Evolutionary conservation across 2,797 vertebrate genomes (phyloP).

Genomic region (Bradypodion ventrale): DNA sequence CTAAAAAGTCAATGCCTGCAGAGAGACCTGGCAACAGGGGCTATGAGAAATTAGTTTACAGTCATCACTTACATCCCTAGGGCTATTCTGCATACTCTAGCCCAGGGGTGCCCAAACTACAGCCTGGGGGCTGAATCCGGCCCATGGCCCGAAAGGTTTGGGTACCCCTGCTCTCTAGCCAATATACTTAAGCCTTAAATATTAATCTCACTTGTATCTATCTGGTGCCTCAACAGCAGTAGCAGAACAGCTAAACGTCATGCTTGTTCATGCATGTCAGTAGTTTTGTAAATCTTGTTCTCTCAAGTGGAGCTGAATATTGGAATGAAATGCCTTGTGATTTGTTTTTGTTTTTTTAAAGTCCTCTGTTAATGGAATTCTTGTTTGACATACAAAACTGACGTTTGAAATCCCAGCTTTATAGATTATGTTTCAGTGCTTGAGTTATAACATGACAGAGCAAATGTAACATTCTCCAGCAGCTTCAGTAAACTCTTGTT

Average conservation of each 20-base stretch:
- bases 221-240: neutral
- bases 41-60: slow-evolving; percentile 1
- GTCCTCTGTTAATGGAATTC: neutral
- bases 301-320: neutral
- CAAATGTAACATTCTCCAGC: neutral
- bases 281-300: too few relatives aligned
- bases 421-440: neutral
- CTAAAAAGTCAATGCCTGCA: too few relatives aligned
- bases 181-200: slow-evolving; percentile 15
- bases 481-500: neutral
- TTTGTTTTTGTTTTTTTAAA: neutral
- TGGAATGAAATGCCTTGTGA: neutral
- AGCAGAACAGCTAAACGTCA: neutral
- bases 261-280: neutral
- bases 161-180: too few relatives aligned
- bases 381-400: neutral
- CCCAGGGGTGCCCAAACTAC: too few relatives aligned
- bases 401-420: neutral
- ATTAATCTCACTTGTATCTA: neutral
- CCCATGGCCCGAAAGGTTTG: too few relatives aligned
- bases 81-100: neutral
- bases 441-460: neutral
- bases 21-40: neutral
- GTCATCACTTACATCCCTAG: neutral
- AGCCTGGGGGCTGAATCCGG: too few relatives aligned